A percentile compares a stretch with the other conserved stretches of the same genome.
These are phyloP conservation scores for Papilio helenus DNA, from an alignment of 1,140 invertebrate genomes.

Conservation along the genomic window DNA sequence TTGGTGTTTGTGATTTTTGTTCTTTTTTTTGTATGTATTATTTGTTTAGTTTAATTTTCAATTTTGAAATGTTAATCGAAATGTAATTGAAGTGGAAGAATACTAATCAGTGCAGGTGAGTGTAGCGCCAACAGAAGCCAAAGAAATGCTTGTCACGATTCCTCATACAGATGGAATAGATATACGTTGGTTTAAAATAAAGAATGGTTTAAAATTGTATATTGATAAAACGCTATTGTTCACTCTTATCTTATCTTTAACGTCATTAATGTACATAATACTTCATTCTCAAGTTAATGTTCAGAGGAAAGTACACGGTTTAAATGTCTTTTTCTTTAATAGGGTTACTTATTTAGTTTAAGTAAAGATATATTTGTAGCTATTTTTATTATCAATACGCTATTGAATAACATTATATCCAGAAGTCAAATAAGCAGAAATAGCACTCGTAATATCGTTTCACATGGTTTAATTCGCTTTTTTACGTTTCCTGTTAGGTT, in stretches of 20 bases:
- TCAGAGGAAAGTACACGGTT: neutral
- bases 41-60: neutral
- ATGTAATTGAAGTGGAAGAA: neutral
- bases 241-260: neutral
- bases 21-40: constrained; percentile 34
- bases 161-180: neutral
- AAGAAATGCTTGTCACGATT: constrained; percentile 15
- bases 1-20: constrained; percentile 63
- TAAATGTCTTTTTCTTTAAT: neutral
- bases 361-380: neutral
- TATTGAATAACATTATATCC: neutral
- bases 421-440: too few species aligned
- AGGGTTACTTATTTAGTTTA: neutral
- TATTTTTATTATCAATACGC: neutral
- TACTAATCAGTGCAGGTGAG: constrained; percentile 30
- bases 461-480: too few species aligned
- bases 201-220: too few species aligned
- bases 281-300: neutral
- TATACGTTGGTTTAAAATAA: neutral
- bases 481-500: neutral
- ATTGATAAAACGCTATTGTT: neutral
- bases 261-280: neutral
- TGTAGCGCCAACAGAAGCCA: constrained; percentile 11
- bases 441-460: too few species aligned
- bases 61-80: neutral